Conservation (phyloP, 1,140 invertebrate species). For the Euwallacea similis region DNA sequence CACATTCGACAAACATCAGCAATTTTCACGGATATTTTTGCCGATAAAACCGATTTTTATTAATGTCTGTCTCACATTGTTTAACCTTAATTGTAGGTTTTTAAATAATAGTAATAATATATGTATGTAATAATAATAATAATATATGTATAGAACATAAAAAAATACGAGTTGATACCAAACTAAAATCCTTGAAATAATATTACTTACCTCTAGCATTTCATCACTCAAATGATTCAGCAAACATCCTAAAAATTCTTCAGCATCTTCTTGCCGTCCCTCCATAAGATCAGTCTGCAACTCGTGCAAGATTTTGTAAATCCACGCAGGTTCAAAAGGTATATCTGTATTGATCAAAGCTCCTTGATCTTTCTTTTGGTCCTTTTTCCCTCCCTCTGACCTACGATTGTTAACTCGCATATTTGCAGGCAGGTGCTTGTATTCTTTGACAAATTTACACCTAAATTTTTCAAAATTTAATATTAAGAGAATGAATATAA, state of each 20-base stretch:
- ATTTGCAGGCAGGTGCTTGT: conserved; percentile 63
- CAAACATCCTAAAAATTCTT: conserved; percentile 90
- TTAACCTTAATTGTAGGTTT: no score
- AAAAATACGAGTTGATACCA: background rate
- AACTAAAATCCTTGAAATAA: background rate
- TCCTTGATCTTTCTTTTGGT: conserved; percentile 56
- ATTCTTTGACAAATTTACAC: conserved; percentile 70
- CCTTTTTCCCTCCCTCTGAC: conserved; percentile 52
- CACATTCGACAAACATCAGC: no score
- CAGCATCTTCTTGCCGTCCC: conserved; percentile 91
- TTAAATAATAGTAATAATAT: no score
- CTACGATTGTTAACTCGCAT: conserved; percentile 54
- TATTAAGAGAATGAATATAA: no score
- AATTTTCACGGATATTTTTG: no score
- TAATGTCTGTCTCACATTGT: no score
- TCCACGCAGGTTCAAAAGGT: conserved; percentile 79
- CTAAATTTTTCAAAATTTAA: conserved; percentile 48
- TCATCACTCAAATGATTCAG: conserved; percentile 94
- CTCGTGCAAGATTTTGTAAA: conserved; percentile 80
- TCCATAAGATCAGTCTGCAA: conserved; percentile 73
- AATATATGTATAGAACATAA: background rate
- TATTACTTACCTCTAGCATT: conserved; percentile 76
- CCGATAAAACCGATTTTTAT: no score
- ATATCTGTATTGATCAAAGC: conserved; percentile 60
- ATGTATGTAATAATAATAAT: no score